Evolutionary conservation across 2,888 invertebrate genomes (phyloP).

Genomic region (Epirrhoe tristata): DNA sequence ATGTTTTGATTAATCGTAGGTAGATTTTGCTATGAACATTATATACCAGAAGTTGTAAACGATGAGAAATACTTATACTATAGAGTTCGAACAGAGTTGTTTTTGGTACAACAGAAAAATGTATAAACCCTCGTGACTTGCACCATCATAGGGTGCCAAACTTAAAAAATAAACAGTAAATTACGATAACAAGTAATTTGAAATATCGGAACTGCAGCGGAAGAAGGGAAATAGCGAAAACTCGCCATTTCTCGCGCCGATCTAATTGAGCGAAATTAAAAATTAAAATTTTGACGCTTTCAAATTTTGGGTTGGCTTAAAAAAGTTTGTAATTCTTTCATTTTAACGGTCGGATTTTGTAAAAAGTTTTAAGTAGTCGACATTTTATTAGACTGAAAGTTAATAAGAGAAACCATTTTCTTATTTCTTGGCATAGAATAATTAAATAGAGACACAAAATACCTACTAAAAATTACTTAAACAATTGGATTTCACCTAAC

Average conservation of each 20-base stretch:
- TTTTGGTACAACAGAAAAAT: background rate
- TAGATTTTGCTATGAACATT: no score
- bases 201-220: conserved; percentile 70
- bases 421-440: background rate
- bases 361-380: conserved; percentile 21
- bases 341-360: conserved; percentile 31
- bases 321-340: conserved; percentile 29
- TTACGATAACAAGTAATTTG: conserved; percentile 77
- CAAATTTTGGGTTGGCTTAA: conserved; percentile 33
- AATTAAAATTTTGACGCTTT: conserved; percentile 42
- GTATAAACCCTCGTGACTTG: conserved; percentile 33
- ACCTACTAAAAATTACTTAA: no score
- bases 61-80: no score
- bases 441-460: background rate
- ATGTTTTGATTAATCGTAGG: no score
- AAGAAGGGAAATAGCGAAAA: conserved; percentile 47
- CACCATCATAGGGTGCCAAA: conserved; percentile 49
- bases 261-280: conserved; percentile 43
- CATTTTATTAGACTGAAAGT: background rate
- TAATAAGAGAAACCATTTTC: background rate
- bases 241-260: conserved; percentile 40
- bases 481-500: no score
- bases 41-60: no score
- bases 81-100: no score
- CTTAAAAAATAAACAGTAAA: conserved; percentile 71